Evolutionary conservation across 1,140 invertebrate species (phyloP).

Genomic region (Trichomalopsis sarcophagae): DNA sequence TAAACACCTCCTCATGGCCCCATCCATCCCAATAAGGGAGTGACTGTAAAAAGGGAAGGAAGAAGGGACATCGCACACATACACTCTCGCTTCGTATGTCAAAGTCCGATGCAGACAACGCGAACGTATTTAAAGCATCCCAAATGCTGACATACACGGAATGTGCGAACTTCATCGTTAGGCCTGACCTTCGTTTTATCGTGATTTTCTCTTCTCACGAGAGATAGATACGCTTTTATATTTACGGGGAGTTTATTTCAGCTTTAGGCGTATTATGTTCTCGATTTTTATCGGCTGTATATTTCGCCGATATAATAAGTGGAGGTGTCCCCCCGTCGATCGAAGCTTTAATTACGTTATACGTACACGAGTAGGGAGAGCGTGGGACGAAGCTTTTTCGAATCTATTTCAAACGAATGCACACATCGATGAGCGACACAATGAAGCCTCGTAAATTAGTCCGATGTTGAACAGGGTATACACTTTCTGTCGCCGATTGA

Average conservation of each 20-base stretch:
- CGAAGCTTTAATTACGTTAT: neutral
- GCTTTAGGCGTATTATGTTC: neutral
- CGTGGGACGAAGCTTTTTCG: neutral
- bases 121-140: neutral
- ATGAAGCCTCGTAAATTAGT: too few species aligned
- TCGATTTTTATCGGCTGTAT: neutral
- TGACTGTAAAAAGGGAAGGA: neutral
- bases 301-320: neutral
- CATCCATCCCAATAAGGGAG: neutral
- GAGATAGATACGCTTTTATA: neutral
- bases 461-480: too few species aligned
- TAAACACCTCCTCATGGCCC: neutral
- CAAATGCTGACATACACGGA: too few species aligned
- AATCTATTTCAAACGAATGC: neutral
- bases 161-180: neutral
- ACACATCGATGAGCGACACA: neutral
- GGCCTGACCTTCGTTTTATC: neutral
- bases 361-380: too few species aligned
- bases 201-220: neutral
- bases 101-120: neutral
- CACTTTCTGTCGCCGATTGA: too few species aligned
- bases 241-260: neutral
- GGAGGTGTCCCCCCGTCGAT: neutral
- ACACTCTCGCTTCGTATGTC: slow-evolving; percentile 1
- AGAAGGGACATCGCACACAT: neutral